These are phyloP conservation scores for Leptinotarsa lineolata DNA, from an alignment of 1,140 invertebrate genomes.

Conservation along the genomic window DNA sequence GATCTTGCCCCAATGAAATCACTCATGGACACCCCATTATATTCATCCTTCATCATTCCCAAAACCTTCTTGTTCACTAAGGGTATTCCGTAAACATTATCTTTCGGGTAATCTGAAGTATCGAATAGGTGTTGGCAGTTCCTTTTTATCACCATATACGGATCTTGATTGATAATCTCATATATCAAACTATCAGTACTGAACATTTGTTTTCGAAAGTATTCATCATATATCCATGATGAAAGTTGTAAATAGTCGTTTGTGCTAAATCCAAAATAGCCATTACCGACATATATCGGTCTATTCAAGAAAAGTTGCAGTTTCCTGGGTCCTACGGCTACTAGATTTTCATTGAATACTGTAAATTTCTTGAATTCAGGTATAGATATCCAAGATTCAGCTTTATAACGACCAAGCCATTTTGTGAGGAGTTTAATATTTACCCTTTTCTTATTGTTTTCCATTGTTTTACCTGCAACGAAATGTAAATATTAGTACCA, in stretches of 20 bases:
- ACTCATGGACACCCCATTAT: slow-evolving; percentile 50
- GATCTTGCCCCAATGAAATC: slow-evolving; percentile 55
- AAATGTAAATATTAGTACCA: too few relatives aligned
- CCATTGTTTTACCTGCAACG: slow-evolving; percentile 57
- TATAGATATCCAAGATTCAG: slow-evolving; percentile 28
- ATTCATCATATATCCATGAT: slow-evolving; percentile 42
- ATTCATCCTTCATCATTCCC: slow-evolving; percentile 63
- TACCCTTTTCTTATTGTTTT: slow-evolving; percentile 44
- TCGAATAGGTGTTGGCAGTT: slow-evolving; percentile 42
- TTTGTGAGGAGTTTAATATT: slow-evolving; percentile 28
- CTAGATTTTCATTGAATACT: slow-evolving; percentile 43
- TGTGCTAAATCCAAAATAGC: slow-evolving; percentile 40
- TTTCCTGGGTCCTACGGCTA: slow-evolving; percentile 53
- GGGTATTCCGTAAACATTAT: too few relatives aligned
- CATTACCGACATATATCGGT: slow-evolving; percentile 56
- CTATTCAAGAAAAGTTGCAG: slow-evolving; percentile 52
- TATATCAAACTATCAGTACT: slow-evolving; percentile 46
- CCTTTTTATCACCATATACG: slow-evolving; percentile 38
- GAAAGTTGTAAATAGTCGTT: slow-evolving; percentile 43
- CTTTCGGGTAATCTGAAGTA: slow-evolving; percentile 47
- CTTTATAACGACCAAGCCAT: slow-evolving; percentile 31
- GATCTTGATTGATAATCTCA: slow-evolving; percentile 38
- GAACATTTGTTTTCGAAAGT: slow-evolving; percentile 34
- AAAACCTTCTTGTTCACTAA: too few relatives aligned
- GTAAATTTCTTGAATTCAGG: slow-evolving; percentile 34